Evolutionary conservation across 2,797 vertebrate genomes (phyloP), one percentile per base, ranked within the genome.

Genomic region (Platyrinchus mystaceus): DNA sequence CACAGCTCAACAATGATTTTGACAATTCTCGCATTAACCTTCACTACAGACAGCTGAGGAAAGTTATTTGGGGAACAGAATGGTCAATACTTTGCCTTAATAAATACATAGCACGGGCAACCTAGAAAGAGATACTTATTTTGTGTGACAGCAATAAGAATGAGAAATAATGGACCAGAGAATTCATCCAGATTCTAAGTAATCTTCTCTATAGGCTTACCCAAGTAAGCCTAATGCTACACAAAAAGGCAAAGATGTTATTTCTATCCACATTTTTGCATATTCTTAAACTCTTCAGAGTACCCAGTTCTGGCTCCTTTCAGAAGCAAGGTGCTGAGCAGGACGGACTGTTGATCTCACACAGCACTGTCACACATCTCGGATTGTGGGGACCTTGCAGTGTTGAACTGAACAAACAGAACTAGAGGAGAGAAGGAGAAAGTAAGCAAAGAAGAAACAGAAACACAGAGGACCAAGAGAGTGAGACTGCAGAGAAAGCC

Each of bases 11-110:
- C 83, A 80, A 84, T 50, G 64, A 43, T 83, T 85, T 90, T 85
- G 71, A 56, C 78, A 85, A 41, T 60, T 93, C 52, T 84, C 30
- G 89, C 73, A 81, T 88, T 94, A 91, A 84, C 77, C 70, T 94
- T 84, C 39, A 37, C 85, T 66, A 37, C 32, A 79, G 50, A 90
- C 30, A 62, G 66, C 50, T 81, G 67, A 90, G n/a, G 46, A 91
- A 75, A 91, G 83, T 86, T 94, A 37, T 86, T 71, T 94, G 55
- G 23, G 50, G 52, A 81, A 34, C 1, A 2, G 39, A 93, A 71
- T 55, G 58, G 76, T 84, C 87, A 93, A 69, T 86, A 86, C 56
- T 93, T 96, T 86, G 43, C 62, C 36, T 88, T 84, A 78, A 34
- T 86, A 91, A 94, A 84, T 88, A 78, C 30, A 62, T 37, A 71